Conservation (phyloP, 2,797 vertebrate species). For the Stomatorhinus walkeri region DNA sequence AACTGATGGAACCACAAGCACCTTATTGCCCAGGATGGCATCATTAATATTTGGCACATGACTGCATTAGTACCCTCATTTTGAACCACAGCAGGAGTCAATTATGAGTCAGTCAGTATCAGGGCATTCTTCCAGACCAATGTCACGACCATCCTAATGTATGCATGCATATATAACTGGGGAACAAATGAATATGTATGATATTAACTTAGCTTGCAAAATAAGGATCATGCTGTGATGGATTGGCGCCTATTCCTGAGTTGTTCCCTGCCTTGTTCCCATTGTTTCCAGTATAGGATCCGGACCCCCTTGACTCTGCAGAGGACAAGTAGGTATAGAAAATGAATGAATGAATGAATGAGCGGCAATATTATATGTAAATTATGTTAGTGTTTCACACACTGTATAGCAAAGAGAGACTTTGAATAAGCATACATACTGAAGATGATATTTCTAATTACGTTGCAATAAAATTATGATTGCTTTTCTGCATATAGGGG, state of each 20-base stretch:
- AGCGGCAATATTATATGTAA: background rate
- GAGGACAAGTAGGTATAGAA: too few relatives aligned
- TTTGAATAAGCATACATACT: background rate
- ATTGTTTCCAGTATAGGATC: too few relatives aligned
- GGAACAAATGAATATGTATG: background rate
- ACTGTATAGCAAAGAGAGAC: background rate
- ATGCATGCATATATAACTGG: background rate
- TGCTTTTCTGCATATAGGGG: background rate
- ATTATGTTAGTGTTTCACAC: background rate
- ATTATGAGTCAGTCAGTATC: background rate
- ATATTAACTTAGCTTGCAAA: background rate
- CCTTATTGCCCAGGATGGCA: background rate
- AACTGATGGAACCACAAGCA: background rate
- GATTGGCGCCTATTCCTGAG: too few relatives aligned
- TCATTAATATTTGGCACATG: background rate
- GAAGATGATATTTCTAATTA: background rate
- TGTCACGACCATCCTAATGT: background rate
- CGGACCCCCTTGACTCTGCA: too few relatives aligned
- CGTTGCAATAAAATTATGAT: background rate
- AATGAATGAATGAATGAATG: too few relatives aligned
- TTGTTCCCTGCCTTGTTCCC: too few relatives aligned
- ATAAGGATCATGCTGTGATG: background rate
- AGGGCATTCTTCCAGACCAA: background rate
- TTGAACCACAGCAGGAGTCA: background rate
- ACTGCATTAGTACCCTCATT: background rate